Percentiles rank a stretch among this genome's conserved stretches.
Conservation (phyloP, 2,888 invertebrate species). For the Caenorhabditis sinica region DNA sequence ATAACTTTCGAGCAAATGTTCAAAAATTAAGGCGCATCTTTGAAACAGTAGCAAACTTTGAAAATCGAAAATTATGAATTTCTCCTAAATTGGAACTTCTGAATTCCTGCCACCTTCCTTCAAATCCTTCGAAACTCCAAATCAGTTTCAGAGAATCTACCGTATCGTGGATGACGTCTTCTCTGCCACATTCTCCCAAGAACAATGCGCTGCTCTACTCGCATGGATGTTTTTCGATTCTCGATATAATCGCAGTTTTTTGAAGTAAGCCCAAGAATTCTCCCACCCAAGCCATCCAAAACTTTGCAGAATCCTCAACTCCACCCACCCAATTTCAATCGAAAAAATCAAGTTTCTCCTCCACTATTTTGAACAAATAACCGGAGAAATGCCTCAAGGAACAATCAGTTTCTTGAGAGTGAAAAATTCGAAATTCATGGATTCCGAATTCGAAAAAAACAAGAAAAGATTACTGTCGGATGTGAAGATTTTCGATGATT, state of each 20-base stretch:
- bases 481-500: background rate
- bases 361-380: constrained; percentile 27
- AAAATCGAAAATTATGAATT: background rate
- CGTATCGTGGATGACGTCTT: background rate
- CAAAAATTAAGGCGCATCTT: background rate
- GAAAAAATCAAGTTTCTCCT: constrained; percentile 55
- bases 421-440: background rate
- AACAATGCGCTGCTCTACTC: constrained; percentile 91
- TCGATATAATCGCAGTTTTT: background rate
- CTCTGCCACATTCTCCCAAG: constrained; percentile 86
- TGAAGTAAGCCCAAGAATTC: background rate
- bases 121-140: background rate
- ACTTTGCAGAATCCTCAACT: constrained; percentile 32
- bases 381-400: constrained; percentile 9
- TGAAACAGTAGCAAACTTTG: background rate
- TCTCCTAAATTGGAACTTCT: no score
- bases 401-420: constrained; percentile 25
- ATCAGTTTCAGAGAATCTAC: constrained; percentile 39
- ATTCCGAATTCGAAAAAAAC: background rate
- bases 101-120: no score
- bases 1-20: no score
- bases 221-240: constrained; percentile 93
- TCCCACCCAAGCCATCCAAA: background rate
- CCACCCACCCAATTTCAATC: background rate
- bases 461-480: background rate